Base-by-base conservation (phyloP, 1,140 invertebrate species). In the Meteorus sp. region DNA sequence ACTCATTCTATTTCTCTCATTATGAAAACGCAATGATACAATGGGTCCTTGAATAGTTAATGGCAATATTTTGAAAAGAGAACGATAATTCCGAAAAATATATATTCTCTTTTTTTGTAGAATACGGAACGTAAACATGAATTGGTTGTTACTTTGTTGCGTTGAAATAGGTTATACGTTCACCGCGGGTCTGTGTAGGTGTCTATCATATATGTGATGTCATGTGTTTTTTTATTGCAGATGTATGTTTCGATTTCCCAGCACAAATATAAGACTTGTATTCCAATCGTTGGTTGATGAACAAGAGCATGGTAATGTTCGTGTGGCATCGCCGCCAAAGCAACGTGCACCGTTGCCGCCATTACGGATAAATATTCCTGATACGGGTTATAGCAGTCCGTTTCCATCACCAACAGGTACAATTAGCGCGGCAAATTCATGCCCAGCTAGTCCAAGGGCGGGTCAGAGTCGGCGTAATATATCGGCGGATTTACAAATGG, bases 171-270 rank as follows among this genome's bases (percentile, higher is more conserved):
- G 9, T 29, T 29, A 29, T 29, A 5, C 27, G 9, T 5, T 29
- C 4, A 5, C 3, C 8, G 15, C 15, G 3, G 15, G 13, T 39
- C 3, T 57, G 15, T 25, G 25, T 41, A 55, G 9, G 17, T n/a
- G n/a, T n/a, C n/a, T n/a, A 29, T 15, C 11, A 43, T 43, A 17
- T 11, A 15, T 43, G 20, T 56, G 47, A 19, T 25, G 44, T 22
- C 43, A 20, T 35, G 7, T 58, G 51, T 59, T 54, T 59, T 59
- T 71, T 70, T 65, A 62, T 87, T 87, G 22, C 84, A 98, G 94
- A 74, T 97, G 94, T 81, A 90, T 89, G 51, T 88, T 98, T 68
- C 85, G 95, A 68, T 99, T 99, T 82, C 95, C 96, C 41, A 97
- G 94, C 77, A 99, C 95, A 77, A 97, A 93, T 76, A 97, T 98